Evolutionary conservation across 2,797 vertebrate genomes (phyloP), one percentile per base, ranked within the genome.

Genomic region (Spinus pinus): DNA sequence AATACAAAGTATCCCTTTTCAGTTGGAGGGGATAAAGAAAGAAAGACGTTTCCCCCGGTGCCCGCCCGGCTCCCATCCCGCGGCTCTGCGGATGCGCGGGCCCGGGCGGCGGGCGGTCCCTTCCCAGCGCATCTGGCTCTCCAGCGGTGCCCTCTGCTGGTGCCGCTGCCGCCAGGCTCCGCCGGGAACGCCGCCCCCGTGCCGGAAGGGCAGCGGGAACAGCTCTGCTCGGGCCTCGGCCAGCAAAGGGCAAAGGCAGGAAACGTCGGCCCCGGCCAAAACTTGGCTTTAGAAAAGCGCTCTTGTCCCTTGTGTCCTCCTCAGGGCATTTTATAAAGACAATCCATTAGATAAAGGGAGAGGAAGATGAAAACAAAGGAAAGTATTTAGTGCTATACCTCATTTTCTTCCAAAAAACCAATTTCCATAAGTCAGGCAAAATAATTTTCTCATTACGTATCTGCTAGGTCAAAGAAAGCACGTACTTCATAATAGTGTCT

Each of bases 141-240:
- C 89, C 90, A 67, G 71, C 94, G 95, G 94, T 79, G 94, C 97
- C 98, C 96, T 92, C 98, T 98, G 86, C 97, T 97, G 98, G 97
- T 35, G 39, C 46, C 39, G 31, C 37, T 9, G 35, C 46, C 16
- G 35, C 37, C 2, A 14, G 33, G 16, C 21, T 53, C 54, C 15
- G 5, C 24, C 17, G 27, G 44, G 49, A 86, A 3, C 14, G 24
- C 21, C 41, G 6, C 6, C 24, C 12, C 57, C 6, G 24, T 0
- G 64, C 25, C 39, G 22, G 22, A 33, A 31, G 30, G 51, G 7
- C 53, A 41, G 58, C 30, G 51, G 51, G 27, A 23, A 18, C 31
- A 7, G 22, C 57, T 37, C 60, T 1, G 3, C 71, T 21, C 16
- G 0, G 51, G 54, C 28, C n/a, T 2, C 12, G 35, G 35, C n/a